Evolutionary conservation across 2,888 invertebrate genomes (phyloP).

Genomic region (Lepas anatifera): DNA sequence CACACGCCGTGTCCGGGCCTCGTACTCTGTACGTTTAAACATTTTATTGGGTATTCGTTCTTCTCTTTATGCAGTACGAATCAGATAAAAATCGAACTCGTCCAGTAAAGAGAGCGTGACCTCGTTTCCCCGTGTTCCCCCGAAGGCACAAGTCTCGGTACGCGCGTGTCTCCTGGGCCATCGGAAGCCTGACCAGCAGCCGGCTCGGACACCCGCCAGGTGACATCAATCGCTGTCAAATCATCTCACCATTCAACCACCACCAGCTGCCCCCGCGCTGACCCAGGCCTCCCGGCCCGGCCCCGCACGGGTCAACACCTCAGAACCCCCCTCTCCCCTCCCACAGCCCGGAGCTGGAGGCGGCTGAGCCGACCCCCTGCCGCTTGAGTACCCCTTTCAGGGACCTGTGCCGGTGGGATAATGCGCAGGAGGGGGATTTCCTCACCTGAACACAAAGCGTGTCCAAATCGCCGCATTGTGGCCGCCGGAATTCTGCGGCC

Average conservation of each 20-base stretch:
- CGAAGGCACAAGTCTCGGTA: too few species aligned
- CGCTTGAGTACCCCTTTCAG: background rate
- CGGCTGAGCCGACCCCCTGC: background rate
- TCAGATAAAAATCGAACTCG: too few species aligned
- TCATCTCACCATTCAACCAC: background rate
- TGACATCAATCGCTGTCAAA: background rate
- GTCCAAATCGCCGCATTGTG: background rate
- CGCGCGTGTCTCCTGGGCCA: too few species aligned
- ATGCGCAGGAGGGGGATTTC: background rate
- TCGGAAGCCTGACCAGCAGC: background rate
- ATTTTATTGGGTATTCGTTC: too few species aligned
- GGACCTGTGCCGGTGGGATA: background rate
- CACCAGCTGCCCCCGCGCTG: background rate
- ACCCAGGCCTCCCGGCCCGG: background rate
- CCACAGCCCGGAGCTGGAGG: too few species aligned
- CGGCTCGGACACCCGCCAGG: background rate
- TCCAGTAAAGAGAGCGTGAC: too few species aligned
- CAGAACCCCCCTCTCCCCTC: background rate
- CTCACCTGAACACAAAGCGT: conserved; percentile 2
- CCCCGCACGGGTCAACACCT: background rate
- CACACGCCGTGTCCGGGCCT: too few species aligned
- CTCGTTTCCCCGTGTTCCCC: too few species aligned
- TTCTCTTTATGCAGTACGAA: too few species aligned
- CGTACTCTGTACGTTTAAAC: too few species aligned
- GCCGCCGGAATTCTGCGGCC: background rate